Evolutionary conservation across 1,140 invertebrate genomes (phyloP).

Genomic region (Heliconius melpomene): DNA sequence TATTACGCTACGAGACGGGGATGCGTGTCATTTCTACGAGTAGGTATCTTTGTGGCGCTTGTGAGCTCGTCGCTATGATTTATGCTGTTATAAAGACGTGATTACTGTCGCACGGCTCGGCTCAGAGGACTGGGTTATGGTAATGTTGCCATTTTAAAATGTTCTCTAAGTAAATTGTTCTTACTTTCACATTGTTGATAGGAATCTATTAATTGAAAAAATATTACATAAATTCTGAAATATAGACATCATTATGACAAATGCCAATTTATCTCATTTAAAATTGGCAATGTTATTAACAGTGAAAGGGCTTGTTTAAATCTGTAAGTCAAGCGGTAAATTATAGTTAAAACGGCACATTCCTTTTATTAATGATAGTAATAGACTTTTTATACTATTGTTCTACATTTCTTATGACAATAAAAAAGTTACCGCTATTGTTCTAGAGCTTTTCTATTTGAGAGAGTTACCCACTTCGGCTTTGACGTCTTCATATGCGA

Average conservation of each 20-base stretch:
- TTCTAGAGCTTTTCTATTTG: slow-evolving; percentile 60
- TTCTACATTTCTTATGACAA: slow-evolving; percentile 52
- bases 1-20: slow-evolving; percentile 66
- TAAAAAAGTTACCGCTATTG: slow-evolving; percentile 68
- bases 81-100: slow-evolving; percentile 73
- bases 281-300: too few species aligned
- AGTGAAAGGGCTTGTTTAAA: too few species aligned
- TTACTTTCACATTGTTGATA: too few species aligned
- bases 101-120: slow-evolving; percentile 65
- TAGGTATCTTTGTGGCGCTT: slow-evolving; percentile 72
- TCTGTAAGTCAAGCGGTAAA: not conserved
- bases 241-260: too few species aligned
- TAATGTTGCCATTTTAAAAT: slow-evolving; percentile 1
- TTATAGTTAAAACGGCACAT: not conserved
- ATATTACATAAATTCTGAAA: too few species aligned
- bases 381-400: slow-evolving; percentile 51
- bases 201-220: too few species aligned
- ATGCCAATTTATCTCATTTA: too few species aligned
- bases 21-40: slow-evolving; percentile 65
- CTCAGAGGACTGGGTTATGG: slow-evolving; percentile 24
- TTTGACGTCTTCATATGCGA: slow-evolving; percentile 76
- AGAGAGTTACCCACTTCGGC: slow-evolving; percentile 56
- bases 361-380: slow-evolving; percentile 35
- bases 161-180: not conserved
- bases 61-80: slow-evolving; percentile 72